Evolutionary conservation across 2,113 vertebrate species (phyloP).

Genomic region (Microcebus murinus): DNA sequence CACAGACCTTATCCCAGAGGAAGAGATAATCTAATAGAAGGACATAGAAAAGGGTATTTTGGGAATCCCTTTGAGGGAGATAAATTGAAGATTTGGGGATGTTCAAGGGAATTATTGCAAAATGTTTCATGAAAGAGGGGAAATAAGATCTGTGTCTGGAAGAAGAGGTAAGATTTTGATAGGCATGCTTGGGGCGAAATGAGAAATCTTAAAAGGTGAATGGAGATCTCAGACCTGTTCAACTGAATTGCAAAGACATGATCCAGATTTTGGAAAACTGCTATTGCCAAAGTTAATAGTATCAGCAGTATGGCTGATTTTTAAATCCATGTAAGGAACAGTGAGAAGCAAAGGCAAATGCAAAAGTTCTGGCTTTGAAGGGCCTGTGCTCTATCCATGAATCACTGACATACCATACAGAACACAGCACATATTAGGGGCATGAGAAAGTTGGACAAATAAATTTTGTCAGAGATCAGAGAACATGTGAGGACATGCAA

Average conservation of each 20-base stretch:
- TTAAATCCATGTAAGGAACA: background rate
- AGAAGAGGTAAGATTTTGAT: background rate
- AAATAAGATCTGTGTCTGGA: background rate
- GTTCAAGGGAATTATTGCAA: background rate
- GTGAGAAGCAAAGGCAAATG: background rate
- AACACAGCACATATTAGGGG: background rate
- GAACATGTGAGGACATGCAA: background rate
- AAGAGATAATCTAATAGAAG: background rate
- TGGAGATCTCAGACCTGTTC: background rate
- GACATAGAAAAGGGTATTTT: background rate
- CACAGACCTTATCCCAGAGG: background rate
- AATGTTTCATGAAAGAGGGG: background rate
- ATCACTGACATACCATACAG: background rate
- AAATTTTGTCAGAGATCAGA: background rate
- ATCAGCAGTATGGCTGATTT: background rate
- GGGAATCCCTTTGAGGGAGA: background rate
- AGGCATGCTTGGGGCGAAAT: background rate
- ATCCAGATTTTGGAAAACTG: constrained; percentile 13
- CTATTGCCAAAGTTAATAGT: background rate
- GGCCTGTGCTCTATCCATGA: background rate
- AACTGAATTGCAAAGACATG: background rate
- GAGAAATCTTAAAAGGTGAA: background rate
- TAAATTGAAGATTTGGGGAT: background rate
- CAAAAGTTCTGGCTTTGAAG: background rate
- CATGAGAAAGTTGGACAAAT: background rate